Base-by-base conservation (phyloP, 2,113 vertebrate genomes). In the Ranitomeya variabilis region DNA sequence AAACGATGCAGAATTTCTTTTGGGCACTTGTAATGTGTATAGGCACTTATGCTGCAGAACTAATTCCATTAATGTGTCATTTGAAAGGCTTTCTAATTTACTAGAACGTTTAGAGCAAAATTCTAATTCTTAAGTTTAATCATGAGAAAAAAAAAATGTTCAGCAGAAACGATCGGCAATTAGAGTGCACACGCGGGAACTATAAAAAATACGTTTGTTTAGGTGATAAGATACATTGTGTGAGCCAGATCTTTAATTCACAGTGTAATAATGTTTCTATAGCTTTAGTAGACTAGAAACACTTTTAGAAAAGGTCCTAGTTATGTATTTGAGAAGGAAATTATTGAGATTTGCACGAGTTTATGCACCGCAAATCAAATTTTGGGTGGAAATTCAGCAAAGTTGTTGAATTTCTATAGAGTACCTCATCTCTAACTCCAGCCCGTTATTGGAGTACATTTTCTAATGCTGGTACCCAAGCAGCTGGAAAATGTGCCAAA, bases 81-180 rank as follows among this genome's bases (percentile, higher is more conserved):
- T 86, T 62, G 55, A 86, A 78, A 86, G 74, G 57, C 19, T 86
- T 86, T 67, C 85, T 66, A 45, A 60, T 86, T 78, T 86, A 86
- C 57, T 64, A 79, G 60, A 86, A 64, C 85, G 55, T 79, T 86
- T 86, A 66, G 60, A 78, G 74, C 19, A 79, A 77, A 78, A 64
- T 78, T 78, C 74, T 86, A 86, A 77, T 64, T 86, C 85, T 79
- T 77, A 62, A 86, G 85, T 74, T 77, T 86, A 86, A 86, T 86
- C 54, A 86, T 51, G 26, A 86, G 59, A 78, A 51, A n/a, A 73
- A 74, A 86, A 62, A 66, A 71, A 52, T 14, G 57, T 62, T 86
- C 71, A 76, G 59, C 26, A 62, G 37, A 77, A 86, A 60, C 73
- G 51, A 77, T 86, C n/a, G 31, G 67, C 52, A 85, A 73, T 74